Base-by-base conservation (phyloP, 1,140 invertebrate genomes). In the Scaptomyza hsui region DNA sequence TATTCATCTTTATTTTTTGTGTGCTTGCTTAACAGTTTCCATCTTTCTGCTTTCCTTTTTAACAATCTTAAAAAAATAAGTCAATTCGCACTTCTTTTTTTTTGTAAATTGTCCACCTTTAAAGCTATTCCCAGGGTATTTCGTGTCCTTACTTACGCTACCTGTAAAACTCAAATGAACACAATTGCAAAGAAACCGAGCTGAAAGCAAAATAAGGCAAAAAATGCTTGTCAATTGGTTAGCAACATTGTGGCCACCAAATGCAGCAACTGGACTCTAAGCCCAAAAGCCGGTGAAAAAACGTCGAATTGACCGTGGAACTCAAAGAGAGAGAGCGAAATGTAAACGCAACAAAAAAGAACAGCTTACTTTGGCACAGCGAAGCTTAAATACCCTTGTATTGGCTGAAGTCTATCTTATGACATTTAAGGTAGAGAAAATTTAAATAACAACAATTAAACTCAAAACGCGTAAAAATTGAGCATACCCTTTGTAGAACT, bases 211-310 rank as follows among this genome's bases (percentile, higher is more conserved):
- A 29, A 24, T 15, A 48, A 65, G 42, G 7, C n/a, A n/a, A 26
- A 7, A 65, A 64, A 59, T 41, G 21, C 57, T 65, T 49, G 24
- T 49, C 53, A 65, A 65, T 65, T 57, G 63, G 52, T 48, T 48
- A 57, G 48, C 53, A 57, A 57, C 62, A 47, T 64, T 64, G 52
- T 57, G 62, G 63, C 52, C 44, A 48, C 32, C 52, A 65, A 57
- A 37, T 56, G 61, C 39, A 65, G 61, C 39, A 65, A 57, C 42
- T 57, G 52, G 32, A 37, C 52, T 21, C 42, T 0, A 16, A 2
- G 32, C 51, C 19, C 15, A 41, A 53, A 9, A 41, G n/a, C n/a
- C 51, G 35, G 24, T 13, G 35, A 41, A 52, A 7, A 26, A 39
- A 19, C 3, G 19, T 51, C 13, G 29, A 35, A 35, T 37, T 10